Base-by-base conservation (phyloP, 1,140 invertebrate species). In the Branchinecta lindahli region DNA sequence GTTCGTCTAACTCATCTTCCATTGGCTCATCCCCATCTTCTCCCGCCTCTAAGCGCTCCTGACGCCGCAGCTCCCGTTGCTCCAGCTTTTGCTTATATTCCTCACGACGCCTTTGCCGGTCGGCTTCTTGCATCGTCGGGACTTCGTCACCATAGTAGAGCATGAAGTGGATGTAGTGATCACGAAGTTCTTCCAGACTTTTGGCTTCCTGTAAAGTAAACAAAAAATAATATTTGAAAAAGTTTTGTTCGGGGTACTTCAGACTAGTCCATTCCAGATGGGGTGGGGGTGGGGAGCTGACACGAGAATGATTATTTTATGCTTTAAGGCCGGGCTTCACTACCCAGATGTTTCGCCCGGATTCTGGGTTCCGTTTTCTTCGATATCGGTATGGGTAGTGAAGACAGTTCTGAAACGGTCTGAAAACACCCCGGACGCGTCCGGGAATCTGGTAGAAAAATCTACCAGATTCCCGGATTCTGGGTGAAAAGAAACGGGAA, bases 141-240 rank as follows among this genome's bases (percentile, higher is more conserved):
- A 95, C 82, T 68, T 96, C 91, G 33, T 86, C 84, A 0, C 88
- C 88, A 77, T 98, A 98, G 76, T 98, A 94, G 0, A 98, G 80
- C 72, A 92, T 84, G 76, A 98, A 98, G 76, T 97, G 93, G 73
- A 88, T 86, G 78, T 96, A 92, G 0, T 93, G 87, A 76, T 98
- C 96, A 72, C 89, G 89, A 0, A 98, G 78, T 77, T 97, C 93
- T 79, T 97, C 94, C 33, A 87, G 84, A 0, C 89, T 94, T 78
- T 96, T 90, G 0, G 92, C 87, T 68, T 83, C 85, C 74, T 33
- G 5, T 33, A 5, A 33, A 33, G 33, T 33, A 33, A 5, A 33
- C 33, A 71, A 72, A n/a, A 75, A 77, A 75, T 20, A 81, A 74
- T 73, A 73, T 73, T 68, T 66, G 69, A 61, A 70, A 20, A 66